phyloP scores from a whole-genome alignment of 2,113 vertebrate species.

The Spermophilus dauricus region DNA sequence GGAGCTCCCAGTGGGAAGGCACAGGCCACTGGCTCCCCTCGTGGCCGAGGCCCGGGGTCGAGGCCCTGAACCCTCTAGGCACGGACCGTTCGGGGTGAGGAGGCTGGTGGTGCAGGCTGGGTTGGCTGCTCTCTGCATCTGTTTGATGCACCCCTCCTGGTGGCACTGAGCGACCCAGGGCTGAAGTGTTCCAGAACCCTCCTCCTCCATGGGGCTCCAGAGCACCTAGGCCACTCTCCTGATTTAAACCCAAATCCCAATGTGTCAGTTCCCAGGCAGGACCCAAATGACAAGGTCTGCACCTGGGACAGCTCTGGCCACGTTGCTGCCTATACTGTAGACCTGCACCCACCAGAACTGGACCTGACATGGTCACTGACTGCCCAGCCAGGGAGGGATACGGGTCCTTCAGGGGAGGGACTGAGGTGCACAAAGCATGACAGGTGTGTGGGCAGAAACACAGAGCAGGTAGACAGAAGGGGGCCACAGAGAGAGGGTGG shows the following conservation, averaged over 20 bases:
- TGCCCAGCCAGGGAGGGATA: background rate
- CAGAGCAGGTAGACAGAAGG: no score
- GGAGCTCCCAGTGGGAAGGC: no score
- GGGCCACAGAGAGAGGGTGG: background rate
- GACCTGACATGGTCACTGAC: no score
- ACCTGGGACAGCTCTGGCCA: background rate
- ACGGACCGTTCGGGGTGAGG: background rate
- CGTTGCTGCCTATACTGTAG: rapidly evolving
- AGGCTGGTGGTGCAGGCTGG: background rate
- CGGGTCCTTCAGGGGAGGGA: background rate
- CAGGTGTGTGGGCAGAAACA: no score
- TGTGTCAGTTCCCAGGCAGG: rapidly evolving
- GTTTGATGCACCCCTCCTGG: background rate
- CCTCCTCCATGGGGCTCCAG: background rate
- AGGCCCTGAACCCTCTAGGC: background rate
- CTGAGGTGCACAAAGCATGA: no score
- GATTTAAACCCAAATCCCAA: background rate
- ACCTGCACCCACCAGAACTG: rapidly evolving
- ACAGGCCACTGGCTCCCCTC: rapidly evolving
- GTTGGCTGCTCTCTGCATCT: background rate
- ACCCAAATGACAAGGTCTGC: no score
- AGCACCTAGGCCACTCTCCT: rapidly evolving
- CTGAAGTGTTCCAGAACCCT: rapidly evolving
- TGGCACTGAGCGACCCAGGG: rapidly evolving
- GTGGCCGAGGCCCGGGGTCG: background rate